These are phyloP conservation scores for Cheilosia pagana DNA, from an alignment of 2,888 invertebrate species.

Conservation along the genomic window DNA sequence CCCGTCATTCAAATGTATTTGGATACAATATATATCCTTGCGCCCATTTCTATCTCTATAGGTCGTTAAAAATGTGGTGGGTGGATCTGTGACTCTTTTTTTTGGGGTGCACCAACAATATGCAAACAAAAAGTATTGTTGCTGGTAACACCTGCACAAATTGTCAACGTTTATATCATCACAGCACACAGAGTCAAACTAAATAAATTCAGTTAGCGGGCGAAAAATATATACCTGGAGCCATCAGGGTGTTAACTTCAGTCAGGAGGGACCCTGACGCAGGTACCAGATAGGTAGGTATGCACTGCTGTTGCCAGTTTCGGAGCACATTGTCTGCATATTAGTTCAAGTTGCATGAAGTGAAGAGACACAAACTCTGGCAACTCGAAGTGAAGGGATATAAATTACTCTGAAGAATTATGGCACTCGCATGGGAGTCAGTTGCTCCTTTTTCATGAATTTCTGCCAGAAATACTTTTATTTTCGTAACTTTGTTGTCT, in stretches of 20 bases:
- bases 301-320: slow-evolving; percentile 41
- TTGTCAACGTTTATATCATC: slow-evolving; percentile 40
- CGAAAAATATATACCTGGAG: background rate
- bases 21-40: background rate
- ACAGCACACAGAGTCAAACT: slow-evolving; percentile 18
- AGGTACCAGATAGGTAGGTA: background rate
- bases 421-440: slow-evolving; percentile 46
- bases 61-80: slow-evolving; percentile 3
- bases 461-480: background rate
- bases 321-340: slow-evolving; percentile 59
- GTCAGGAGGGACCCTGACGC: background rate
- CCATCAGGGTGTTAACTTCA: slow-evolving; percentile 14
- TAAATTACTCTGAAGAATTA: slow-evolving; percentile 65
- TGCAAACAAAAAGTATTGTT: background rate
- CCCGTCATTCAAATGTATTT: slow-evolving; percentile 12
- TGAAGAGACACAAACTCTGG: slow-evolving; percentile 37
- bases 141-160: slow-evolving; percentile 50
- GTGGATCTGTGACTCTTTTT: no score
- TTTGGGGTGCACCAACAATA: no score
- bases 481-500: slow-evolving; percentile 27
- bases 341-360: slow-evolving; percentile 51
- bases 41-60: slow-evolving; percentile 5
- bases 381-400: slow-evolving; percentile 64
- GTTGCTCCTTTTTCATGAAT: slow-evolving; percentile 1
- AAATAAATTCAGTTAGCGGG: slow-evolving; percentile 38